A percentile compares a stretch with the other conserved stretches of the same genome.
Conservation (phyloP, 2,113 vertebrate genomes). For the Tylochromis polylepis region DNA sequence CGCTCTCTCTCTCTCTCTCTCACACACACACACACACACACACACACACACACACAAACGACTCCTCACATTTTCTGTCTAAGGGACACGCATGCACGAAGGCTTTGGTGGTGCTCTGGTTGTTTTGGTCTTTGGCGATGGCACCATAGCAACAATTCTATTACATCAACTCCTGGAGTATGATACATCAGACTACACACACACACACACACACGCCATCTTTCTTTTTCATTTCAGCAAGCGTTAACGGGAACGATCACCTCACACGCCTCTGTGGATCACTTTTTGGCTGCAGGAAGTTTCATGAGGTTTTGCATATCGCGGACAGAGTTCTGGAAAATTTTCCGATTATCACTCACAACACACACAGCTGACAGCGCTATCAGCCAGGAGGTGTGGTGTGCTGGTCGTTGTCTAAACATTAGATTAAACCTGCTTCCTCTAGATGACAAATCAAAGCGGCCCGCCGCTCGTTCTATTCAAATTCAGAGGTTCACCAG, state of each 20-base stretch:
- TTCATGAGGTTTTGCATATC: conserved; percentile 2
- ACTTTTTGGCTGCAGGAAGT: conserved; percentile 6
- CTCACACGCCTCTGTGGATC: not conserved
- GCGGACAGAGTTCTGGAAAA: not conserved
- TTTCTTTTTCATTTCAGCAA: not conserved
- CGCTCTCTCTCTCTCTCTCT: too few species aligned
- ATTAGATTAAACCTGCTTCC: conserved; percentile 36
- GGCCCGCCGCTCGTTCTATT: not conserved
- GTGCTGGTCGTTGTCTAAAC: conserved; percentile 11
- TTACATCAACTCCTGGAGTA: conserved; percentile 38
- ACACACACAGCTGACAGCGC: not conserved
- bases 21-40: too few species aligned
- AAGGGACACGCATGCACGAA: not conserved
- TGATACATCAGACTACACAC: not conserved
- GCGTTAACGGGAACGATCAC: not conserved
- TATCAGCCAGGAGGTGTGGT: not conserved
- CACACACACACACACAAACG: not conserved
- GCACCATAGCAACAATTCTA: conserved; percentile 35
- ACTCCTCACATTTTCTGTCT: not conserved
- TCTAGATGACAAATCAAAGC: conserved; percentile 22
- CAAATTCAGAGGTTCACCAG: not conserved
- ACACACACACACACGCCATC: not conserved
- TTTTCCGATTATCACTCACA: not conserved
- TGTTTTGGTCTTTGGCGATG: conserved; percentile 46
- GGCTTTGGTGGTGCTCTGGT: not conserved